Evolutionary conservation across 2,888 invertebrate species (phyloP).

Genomic region (Invenusta paracnida): DNA sequence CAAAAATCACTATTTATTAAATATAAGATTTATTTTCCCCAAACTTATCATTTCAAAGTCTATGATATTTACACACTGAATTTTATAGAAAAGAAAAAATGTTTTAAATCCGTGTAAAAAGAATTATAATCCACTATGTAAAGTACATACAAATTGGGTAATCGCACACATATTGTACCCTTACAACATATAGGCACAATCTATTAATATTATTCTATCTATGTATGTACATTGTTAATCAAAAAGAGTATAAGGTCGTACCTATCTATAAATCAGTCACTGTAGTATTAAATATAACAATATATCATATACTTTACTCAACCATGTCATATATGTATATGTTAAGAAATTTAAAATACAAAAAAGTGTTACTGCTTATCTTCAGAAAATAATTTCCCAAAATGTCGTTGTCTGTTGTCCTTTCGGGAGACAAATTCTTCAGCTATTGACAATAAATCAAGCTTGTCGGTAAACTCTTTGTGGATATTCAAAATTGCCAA

Average conservation of each 20-base stretch:
- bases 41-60: not conserved
- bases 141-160: not conserved
- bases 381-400: not conserved
- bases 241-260: not conserved
- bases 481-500: constrained; percentile 13
- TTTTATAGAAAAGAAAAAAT: not conserved
- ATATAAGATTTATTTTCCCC: not conserved
- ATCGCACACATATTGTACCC: not conserved
- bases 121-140: not conserved
- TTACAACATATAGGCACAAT: not conserved
- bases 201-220: not conserved
- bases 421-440: constrained; percentile 1
- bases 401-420: constrained; percentile 11
- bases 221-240: not conserved
- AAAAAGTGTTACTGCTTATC: not conserved
- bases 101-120: not conserved
- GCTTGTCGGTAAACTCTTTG: constrained; percentile 7
- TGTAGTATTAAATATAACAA: not conserved
- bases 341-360: not conserved
- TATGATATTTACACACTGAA: not conserved
- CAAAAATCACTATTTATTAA: not conserved
- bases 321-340: not conserved
- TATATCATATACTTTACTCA: not conserved
- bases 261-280: not conserved
- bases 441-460: constrained; percentile 12